Evolutionary conservation across 2,888 invertebrate genomes (phyloP), one percentile per base, ranked within the genome.

Genomic region (Drosophila colorata): DNA sequence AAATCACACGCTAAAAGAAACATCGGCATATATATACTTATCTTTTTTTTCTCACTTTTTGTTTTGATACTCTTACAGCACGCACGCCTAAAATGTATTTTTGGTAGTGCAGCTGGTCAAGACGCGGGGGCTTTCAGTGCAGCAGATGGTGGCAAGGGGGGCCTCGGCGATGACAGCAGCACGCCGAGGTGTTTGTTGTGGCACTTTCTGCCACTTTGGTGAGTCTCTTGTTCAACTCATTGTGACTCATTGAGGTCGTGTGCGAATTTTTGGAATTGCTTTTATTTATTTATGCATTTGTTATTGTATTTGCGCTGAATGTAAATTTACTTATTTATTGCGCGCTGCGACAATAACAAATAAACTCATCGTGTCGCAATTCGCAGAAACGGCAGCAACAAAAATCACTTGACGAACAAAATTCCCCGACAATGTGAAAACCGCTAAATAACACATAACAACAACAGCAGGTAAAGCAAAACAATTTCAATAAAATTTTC

Each of bases 191-290:
- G 74, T 70, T 55, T 66, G 57, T 67, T 74, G 76, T 56, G 55
- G 67, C 76, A 71, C 67, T 75, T 75, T 63, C 58, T 64, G 69
- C 65, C 60, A 60, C 49, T 44, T 49, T 58, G 33, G 16, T 25
- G 1, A 53, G 8, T 2, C 33, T 43, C 16, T 51, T 31, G 46
- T 33, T 47, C 56, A 52, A 60, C 44, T 70, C 57, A 48, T 51
- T 53, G 65, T 82, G 87, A 83, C 82, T 83, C 82, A 83, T 83
- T 83, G 81, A 72, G 82, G 82, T 83, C 82, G 82, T 83, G 84
- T 87, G 87, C 87, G 82, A 83, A 87, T 83, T 84, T 83, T 83
- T 83, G 81, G 85, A 87, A 84, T 87, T 87, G 85, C 85, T 87
- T 85, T 78, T 74, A 81, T 83, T 83, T 87, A 81, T 84, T 87